A percentile compares a stretch with the other conserved stretches of the same genome.
These are phyloP conservation scores for Lysandra coridon DNA, from an alignment of 2,888 invertebrate species.

Conservation along the genomic window DNA sequence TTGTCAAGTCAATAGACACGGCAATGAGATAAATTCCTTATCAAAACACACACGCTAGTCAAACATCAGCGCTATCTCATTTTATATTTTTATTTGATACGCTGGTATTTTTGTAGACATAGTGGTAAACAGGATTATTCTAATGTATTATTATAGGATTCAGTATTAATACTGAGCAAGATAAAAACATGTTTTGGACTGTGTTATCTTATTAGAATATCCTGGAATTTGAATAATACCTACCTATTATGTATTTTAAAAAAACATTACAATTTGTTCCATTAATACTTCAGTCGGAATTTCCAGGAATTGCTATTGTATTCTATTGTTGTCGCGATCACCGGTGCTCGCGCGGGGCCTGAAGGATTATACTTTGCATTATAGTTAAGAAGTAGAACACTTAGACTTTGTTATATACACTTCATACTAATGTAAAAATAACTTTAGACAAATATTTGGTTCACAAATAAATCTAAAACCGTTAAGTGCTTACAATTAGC, in stretches of 20 bases:
- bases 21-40: constrained; percentile 17
- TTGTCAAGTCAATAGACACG: not conserved
- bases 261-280: too few relatives aligned
- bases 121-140: not conserved
- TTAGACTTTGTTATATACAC: too few relatives aligned
- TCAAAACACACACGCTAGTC: constrained; percentile 10
- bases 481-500: not conserved
- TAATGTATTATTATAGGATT: constrained; percentile 10
- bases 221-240: not conserved
- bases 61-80: constrained; percentile 2
- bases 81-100: not conserved
- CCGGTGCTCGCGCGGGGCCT: too few relatives aligned
- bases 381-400: too few relatives aligned
- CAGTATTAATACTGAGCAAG: not conserved
- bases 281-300: too few relatives aligned
- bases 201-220: not conserved
- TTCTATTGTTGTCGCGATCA: too few relatives aligned
- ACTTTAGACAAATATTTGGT: not conserved
- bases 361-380: too few relatives aligned
- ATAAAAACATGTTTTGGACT: not conserved
- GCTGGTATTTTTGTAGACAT: not conserved
- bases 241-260: not conserved
- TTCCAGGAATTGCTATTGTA: too few relatives aligned
- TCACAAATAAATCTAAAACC: not conserved
- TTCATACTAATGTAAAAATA: not conserved